phyloP scores from a whole-genome alignment of 2,113 vertebrate species.

The Pseudois nayaur region DNA sequence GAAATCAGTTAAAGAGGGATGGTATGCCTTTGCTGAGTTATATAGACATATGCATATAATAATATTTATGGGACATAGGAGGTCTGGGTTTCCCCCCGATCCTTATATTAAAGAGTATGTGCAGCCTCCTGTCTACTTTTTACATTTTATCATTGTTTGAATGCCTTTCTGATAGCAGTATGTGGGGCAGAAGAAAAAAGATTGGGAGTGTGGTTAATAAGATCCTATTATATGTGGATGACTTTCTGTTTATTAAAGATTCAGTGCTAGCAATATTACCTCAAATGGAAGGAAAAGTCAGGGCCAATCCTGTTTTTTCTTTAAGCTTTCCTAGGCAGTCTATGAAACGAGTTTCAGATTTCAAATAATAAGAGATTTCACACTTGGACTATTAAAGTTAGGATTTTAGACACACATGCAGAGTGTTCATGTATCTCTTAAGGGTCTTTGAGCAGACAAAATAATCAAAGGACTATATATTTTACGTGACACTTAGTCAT shows the following conservation, averaged over 20 bases:
- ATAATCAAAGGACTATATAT: neutral
- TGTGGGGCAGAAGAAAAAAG: neutral
- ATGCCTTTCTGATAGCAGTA: neutral
- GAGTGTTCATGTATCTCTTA: neutral
- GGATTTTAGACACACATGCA: neutral
- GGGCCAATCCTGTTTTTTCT: neutral
- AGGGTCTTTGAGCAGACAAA: neutral
- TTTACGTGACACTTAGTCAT: neutral
- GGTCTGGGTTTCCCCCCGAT: neutral
- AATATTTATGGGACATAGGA: neutral
- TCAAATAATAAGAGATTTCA: neutral
- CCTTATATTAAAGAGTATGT: neutral
- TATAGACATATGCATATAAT: neutral
- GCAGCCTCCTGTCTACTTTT: neutral
- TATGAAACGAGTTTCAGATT: constrained; percentile 7
- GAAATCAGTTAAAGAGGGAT: neutral
- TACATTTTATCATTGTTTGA: neutral
- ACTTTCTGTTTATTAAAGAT: neutral
- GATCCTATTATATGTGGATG: neutral
- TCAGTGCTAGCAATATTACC: neutral
- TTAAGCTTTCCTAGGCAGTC: neutral
- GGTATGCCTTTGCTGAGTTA: neutral
- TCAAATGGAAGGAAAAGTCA: neutral
- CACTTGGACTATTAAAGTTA: neutral
- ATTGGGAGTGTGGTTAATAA: neutral